Evolutionary conservation across 2,113 vertebrate genomes (phyloP).

Genomic region (Colossoma macropomum): DNA sequence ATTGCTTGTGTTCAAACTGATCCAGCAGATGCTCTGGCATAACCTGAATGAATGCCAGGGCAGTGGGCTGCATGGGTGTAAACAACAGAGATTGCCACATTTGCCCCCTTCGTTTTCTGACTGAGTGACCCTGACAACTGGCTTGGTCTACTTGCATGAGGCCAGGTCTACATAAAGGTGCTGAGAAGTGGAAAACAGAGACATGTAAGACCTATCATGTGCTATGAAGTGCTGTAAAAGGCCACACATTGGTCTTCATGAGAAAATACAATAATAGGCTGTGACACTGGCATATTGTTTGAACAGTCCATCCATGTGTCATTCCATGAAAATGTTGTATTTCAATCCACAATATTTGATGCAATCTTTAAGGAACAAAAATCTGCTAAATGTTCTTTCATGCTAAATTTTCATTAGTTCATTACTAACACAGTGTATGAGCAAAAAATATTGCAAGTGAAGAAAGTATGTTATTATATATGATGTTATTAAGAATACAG

Average conservation of each 20-base stretch:
- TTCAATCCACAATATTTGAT: too few species aligned
- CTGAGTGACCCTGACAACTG: not conserved
- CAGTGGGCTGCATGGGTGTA: not conserved
- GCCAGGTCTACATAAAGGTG: not conserved
- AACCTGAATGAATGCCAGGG: not conserved
- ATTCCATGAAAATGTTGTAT: too few species aligned
- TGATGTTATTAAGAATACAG: too few species aligned
- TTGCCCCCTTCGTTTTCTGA: not conserved
- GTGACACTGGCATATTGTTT: too few species aligned
- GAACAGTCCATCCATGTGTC: too few species aligned
- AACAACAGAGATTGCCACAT: slow-evolving; percentile 18
- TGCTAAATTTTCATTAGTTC: too few species aligned
- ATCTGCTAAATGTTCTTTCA: too few species aligned
- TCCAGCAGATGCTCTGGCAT: not conserved
- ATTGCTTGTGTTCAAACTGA: not conserved
- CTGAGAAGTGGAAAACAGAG: not conserved
- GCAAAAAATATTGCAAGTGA: too few species aligned
- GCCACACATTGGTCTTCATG: not conserved
- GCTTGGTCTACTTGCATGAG: not conserved
- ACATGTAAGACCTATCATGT: not conserved
- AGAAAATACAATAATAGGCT: too few species aligned
- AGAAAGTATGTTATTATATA: too few species aligned
- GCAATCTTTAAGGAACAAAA: too few species aligned
- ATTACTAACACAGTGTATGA: too few species aligned
- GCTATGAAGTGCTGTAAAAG: not conserved